Percentiles rank a stretch among this genome's conserved stretches.
Conservation (phyloP, 2,113 vertebrate genomes). For the Dipodomys spectabilis region DNA sequence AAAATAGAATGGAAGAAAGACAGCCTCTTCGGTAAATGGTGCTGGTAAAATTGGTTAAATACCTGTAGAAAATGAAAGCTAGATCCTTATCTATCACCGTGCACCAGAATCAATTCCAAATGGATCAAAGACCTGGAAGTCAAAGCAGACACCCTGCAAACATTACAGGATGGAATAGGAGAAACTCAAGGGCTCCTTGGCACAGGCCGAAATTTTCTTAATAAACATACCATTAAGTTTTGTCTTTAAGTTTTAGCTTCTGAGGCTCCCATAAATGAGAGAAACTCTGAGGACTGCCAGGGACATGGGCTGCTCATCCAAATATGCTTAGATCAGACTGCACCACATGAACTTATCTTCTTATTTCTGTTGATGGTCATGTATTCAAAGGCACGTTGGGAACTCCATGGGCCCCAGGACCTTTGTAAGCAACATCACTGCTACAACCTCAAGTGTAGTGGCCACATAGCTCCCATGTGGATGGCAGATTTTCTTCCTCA, state of each 20-base stretch:
- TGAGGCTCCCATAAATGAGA: background rate
- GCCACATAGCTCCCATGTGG: background rate
- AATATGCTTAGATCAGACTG: background rate
- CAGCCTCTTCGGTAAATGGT: no score
- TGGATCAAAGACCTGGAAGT: no score
- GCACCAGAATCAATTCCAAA: no score
- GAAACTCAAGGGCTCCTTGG: no score
- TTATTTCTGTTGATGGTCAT: background rate
- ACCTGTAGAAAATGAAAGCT: no score
- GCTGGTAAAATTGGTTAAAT: no score
- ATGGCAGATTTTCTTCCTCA: constrained; percentile 7
- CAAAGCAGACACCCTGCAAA: no score
- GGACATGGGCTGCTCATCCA: background rate
- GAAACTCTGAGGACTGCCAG: background rate
- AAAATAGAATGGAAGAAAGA: no score
- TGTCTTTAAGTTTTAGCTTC: constrained; percentile 7
- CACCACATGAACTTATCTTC: background rate
- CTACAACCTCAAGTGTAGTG: background rate
- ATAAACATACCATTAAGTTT: background rate
- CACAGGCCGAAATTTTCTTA: no score
- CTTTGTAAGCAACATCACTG: background rate
- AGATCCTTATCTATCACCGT: no score
- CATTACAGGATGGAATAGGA: no score
- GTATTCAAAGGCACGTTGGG: background rate
- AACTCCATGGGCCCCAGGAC: background rate